These are phyloP conservation scores for Agonopterix alstromeriana DNA, from an alignment of 2,888 invertebrate genomes.

Conservation along the genomic window DNA sequence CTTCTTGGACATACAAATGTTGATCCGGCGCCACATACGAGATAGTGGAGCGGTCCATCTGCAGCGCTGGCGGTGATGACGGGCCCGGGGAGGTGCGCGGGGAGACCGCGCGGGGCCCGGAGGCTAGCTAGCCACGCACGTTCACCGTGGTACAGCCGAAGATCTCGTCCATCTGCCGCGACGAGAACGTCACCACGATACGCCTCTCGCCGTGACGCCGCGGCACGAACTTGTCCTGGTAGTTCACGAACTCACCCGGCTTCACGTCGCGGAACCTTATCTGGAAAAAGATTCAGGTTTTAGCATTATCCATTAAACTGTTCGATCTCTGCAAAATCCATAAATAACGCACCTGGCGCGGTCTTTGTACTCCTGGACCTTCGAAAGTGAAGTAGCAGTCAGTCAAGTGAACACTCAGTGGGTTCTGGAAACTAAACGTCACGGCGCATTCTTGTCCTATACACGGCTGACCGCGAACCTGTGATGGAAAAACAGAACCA, in stretches of 20 bases:
- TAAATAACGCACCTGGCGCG: conserved; percentile 62
- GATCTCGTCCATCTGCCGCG: conserved; percentile 80
- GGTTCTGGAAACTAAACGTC: conserved; percentile 81
- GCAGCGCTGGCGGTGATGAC: conserved; percentile 44
- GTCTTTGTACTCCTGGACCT: conserved; percentile 81
- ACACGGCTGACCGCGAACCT: conserved; percentile 68
- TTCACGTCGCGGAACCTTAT: conserved; percentile 78
- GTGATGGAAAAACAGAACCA: conserved; percentile 4
- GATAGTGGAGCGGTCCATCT: conserved; percentile 54
- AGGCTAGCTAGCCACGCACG: conserved; percentile 70
- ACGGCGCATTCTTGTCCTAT: conserved; percentile 73
- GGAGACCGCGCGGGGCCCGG: conserved; percentile 56
- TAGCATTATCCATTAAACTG: background rate
- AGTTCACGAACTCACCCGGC: conserved; percentile 78
- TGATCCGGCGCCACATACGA: conserved; percentile 54
- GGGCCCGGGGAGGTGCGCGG: conserved; percentile 59
- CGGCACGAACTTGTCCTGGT: conserved; percentile 78
- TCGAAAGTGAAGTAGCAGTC: conserved; percentile 83
- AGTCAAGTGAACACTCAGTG: conserved; percentile 78
- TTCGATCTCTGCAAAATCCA: background rate
- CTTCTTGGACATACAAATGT: conserved; percentile 57
- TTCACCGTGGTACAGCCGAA: conserved; percentile 75
- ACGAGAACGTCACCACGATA: conserved; percentile 81
- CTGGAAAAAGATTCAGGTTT: conserved; percentile 25
- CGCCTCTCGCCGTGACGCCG: conserved; percentile 77